phyloP scores from a whole-genome alignment of 64 coral and sea anemone genomes.

The Actinia tenebrosa region DNA sequence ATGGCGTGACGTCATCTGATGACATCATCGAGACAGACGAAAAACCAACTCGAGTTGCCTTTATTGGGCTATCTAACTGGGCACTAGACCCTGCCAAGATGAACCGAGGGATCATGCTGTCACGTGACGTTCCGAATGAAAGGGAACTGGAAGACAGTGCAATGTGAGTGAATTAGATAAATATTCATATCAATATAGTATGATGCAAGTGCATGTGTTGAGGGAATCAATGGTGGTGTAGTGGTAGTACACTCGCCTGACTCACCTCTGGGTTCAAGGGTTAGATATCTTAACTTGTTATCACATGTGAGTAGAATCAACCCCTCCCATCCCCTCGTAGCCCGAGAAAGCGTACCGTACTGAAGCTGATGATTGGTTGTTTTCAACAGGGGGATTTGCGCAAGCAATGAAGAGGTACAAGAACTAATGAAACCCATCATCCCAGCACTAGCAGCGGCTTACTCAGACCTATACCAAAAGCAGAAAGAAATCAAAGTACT shows the following conservation, averaged over 20 bases:
- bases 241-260: no score
- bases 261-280: no score
- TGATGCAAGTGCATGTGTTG: no score
- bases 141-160: slow-evolving; percentile 65
- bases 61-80: slow-evolving; percentile 79
- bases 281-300: no score
- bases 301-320: no score
- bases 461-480: slow-evolving; percentile 23
- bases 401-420: slow-evolving; percentile 24
- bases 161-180: slow-evolving; percentile 29
- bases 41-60: slow-evolving; percentile 37
- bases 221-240: no score
- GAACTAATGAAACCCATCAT: slow-evolving; percentile 31
- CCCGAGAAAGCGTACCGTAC: no score
- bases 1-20: slow-evolving; percentile 22
- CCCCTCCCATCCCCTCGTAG: no score
- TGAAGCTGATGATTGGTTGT: no score
- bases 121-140: slow-evolving; percentile 51
- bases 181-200: background rate
- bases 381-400: slow-evolving; percentile 41
- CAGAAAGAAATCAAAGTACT: slow-evolving; percentile 28
- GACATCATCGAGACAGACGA: slow-evolving; percentile 49
- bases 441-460: slow-evolving; percentile 18
- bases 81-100: slow-evolving; percentile 82
- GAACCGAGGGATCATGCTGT: slow-evolving; percentile 80